phyloP scores from a whole-genome alignment of 2,888 invertebrate genomes.

The Phyllotreta striolata region DNA sequence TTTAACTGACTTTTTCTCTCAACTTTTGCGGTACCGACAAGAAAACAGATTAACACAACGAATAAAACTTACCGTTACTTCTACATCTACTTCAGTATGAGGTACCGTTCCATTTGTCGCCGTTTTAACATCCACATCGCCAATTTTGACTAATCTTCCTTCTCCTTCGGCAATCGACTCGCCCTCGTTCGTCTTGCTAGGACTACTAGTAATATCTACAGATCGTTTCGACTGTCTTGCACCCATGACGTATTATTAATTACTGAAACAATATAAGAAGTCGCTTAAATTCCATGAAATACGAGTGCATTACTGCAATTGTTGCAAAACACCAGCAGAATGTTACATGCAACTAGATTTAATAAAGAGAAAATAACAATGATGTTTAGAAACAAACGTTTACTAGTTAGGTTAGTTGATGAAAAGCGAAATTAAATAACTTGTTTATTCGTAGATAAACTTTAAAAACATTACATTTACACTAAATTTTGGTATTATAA shows the following conservation, averaged over 20 bases:
- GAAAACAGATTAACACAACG: neutral
- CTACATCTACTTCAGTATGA: conserved; percentile 61
- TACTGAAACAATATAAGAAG: conserved; percentile 46
- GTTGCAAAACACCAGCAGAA: too few relatives aligned
- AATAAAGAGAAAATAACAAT: too few relatives aligned
- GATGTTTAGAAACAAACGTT: too few relatives aligned
- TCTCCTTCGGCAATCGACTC: conserved; percentile 67
- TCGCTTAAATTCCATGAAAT: neutral
- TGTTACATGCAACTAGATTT: too few relatives aligned
- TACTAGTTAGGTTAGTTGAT: too few relatives aligned
- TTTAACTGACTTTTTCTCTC: too few relatives aligned
- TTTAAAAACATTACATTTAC: too few relatives aligned
- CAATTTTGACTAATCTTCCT: conserved; percentile 78
- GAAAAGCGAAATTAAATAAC: too few relatives aligned
- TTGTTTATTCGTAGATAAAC: too few relatives aligned
- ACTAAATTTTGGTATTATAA: too few relatives aligned
- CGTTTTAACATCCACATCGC: conserved; percentile 72
- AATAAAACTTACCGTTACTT: conserved; percentile 64
- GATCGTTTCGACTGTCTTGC: conserved; percentile 88
- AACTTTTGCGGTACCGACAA: too few relatives aligned
- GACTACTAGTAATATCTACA: conserved; percentile 83
- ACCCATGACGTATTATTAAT: conserved; percentile 70
- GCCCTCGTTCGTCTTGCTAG: conserved; percentile 61
- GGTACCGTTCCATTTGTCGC: conserved; percentile 74
- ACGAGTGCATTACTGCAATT: too few relatives aligned